Percentiles rank a stretch among this genome's conserved stretches.
phyloP scores from a whole-genome alignment of 2,888 invertebrate genomes.

The Petrophora chlorosata region DNA sequence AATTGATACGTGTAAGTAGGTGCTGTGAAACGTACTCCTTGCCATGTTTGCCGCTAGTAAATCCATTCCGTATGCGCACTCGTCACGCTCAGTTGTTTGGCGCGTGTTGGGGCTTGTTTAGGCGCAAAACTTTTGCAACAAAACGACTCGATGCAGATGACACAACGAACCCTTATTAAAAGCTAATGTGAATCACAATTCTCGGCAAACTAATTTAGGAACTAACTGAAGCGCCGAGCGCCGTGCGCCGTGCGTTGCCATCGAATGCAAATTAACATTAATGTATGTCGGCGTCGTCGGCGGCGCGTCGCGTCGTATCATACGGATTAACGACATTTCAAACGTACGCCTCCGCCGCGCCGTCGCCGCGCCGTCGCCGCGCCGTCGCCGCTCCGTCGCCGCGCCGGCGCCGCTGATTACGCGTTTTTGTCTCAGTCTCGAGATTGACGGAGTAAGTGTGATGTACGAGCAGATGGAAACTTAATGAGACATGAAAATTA shows the following conservation, averaged over 20 bases:
- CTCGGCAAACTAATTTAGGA: neutral
- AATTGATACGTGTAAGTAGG: neutral
- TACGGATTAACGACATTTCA: slow-evolving; percentile 12
- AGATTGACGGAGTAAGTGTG: slow-evolving; percentile 14
- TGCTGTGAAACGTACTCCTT: too few relatives aligned
- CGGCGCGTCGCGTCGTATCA: neutral
- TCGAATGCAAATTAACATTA: slow-evolving; percentile 5
- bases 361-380: too few relatives aligned
- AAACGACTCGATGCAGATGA: neutral
- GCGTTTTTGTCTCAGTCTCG: slow-evolving; percentile 23
- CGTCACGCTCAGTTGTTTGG: neutral
- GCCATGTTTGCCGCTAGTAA: neutral
- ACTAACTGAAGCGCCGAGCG: neutral
- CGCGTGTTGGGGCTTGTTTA: slow-evolving; percentile 1
- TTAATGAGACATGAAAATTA: slow-evolving; percentile 31
- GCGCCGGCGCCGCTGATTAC: slow-evolving; percentile 18
- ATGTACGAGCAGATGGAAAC: slow-evolving; percentile 26
- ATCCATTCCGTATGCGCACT: neutral
- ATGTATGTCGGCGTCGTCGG: neutral
- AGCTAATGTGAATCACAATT: slow-evolving; percentile 31
- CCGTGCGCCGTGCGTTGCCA: neutral
- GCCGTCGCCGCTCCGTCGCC: too few relatives aligned
- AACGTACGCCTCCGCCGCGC: neutral
- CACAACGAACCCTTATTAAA: slow-evolving; percentile 38
- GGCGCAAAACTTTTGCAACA: neutral